phyloP scores from a whole-genome alignment of 1,140 invertebrate genomes.

The Tetramorium alpestre region DNA sequence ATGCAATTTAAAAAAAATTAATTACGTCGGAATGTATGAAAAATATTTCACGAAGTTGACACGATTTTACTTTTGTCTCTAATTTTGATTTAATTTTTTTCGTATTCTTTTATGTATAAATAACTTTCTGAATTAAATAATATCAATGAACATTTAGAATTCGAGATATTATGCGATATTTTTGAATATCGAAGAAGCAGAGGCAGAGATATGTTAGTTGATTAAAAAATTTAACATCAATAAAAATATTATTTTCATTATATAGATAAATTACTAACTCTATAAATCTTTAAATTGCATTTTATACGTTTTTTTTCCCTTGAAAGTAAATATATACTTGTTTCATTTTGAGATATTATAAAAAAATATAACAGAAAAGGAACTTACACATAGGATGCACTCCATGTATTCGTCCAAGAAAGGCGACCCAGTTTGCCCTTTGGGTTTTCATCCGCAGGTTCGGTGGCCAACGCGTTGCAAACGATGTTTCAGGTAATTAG shows the following conservation, averaged over 20 bases:
- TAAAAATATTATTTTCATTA: slow-evolving; percentile 10
- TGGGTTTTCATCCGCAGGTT: slow-evolving; percentile 97
- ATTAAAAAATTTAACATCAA: background rate
- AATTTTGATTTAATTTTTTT: background rate
- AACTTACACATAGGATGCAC: slow-evolving; percentile 87
- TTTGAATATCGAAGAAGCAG: background rate
- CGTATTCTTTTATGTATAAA: background rate
- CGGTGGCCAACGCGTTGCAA: slow-evolving; percentile 97
- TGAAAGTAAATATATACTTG: background rate
- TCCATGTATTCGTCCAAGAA: slow-evolving; percentile 92
- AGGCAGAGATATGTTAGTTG: background rate
- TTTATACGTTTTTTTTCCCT: background rate
- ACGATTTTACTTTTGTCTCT: background rate
- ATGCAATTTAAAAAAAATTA: background rate
- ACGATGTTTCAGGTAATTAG: slow-evolving; percentile 92
- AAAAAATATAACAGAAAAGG: background rate
- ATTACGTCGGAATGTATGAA: background rate
- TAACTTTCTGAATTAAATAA: background rate
- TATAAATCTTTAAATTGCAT: background rate
- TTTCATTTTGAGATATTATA: background rate
- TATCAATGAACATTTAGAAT: background rate
- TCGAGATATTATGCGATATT: background rate
- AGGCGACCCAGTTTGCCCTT: slow-evolving; percentile 94
- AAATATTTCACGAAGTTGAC: background rate
- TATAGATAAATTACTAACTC: background rate